Evolutionary conservation across 2,797 vertebrate genomes (phyloP).

Genomic region (Paramormyrops hopkinsi): DNA sequence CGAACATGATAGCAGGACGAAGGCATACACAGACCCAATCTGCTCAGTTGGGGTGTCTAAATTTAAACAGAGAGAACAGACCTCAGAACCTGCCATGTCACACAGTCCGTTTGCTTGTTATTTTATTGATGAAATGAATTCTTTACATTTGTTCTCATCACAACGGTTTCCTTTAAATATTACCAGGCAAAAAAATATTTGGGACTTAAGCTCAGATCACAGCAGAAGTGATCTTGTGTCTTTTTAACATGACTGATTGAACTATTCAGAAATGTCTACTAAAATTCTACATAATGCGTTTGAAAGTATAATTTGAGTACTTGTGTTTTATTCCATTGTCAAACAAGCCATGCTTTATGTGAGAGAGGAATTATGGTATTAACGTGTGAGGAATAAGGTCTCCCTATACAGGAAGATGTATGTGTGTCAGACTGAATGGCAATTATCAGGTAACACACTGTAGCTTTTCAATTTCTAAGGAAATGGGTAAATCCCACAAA

Average conservation of each 20-base stretch:
- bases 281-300: neutral
- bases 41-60: constrained; percentile 39
- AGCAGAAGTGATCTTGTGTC: neutral
- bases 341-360: neutral
- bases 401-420: neutral
- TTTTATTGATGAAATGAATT: constrained; percentile 36
- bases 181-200: neutral
- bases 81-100: constrained; percentile 32
- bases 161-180: constrained; percentile 5
- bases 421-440: neutral
- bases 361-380: neutral
- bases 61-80: constrained; percentile 35
- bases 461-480: neutral
- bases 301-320: neutral
- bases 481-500: neutral
- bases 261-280: neutral
- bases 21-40: constrained; percentile 41
- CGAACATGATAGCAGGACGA: constrained; percentile 51
- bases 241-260: neutral
- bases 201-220: neutral
- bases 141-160: constrained; percentile 39
- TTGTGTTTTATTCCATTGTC: neutral
- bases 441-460: neutral
- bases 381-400: neutral
- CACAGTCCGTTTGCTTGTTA: constrained; percentile 39